These are phyloP conservation scores for Platorchestia sp. DNA, from an alignment of 1,140 invertebrate species.

Conservation along the genomic window DNA sequence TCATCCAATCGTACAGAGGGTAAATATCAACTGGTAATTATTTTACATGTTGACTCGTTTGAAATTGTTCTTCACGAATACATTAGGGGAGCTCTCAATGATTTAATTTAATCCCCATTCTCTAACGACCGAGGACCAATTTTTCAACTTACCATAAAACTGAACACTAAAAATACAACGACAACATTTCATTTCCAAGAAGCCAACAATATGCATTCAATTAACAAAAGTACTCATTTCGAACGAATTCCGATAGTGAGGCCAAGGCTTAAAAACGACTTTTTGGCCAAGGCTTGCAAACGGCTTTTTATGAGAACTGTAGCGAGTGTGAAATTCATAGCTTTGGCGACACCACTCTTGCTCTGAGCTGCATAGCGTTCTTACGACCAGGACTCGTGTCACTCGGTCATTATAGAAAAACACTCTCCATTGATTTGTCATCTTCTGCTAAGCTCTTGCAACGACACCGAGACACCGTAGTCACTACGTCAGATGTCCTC, in stretches of 20 bases:
- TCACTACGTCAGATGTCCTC: background rate
- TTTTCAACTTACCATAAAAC: background rate
- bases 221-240: background rate
- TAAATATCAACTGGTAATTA: background rate
- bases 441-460: background rate
- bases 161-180: background rate
- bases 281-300: background rate
- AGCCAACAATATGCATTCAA: background rate
- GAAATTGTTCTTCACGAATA: background rate
- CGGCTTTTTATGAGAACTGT: background rate
- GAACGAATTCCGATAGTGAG: background rate
- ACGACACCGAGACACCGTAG: background rate
- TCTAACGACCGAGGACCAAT: background rate
- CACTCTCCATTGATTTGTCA: slow-evolving; percentile 7
- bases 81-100: background rate
- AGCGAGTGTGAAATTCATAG: background rate
- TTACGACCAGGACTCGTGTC: background rate
- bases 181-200: background rate
- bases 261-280: background rate
- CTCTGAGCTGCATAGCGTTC: background rate
- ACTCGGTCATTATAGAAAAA: background rate
- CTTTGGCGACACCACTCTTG: background rate
- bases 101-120: background rate
- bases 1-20: background rate
- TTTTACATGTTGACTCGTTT: background rate